Base-by-base conservation (phyloP, 2,888 invertebrate genomes). In the Drosophila barbarae region DNA sequence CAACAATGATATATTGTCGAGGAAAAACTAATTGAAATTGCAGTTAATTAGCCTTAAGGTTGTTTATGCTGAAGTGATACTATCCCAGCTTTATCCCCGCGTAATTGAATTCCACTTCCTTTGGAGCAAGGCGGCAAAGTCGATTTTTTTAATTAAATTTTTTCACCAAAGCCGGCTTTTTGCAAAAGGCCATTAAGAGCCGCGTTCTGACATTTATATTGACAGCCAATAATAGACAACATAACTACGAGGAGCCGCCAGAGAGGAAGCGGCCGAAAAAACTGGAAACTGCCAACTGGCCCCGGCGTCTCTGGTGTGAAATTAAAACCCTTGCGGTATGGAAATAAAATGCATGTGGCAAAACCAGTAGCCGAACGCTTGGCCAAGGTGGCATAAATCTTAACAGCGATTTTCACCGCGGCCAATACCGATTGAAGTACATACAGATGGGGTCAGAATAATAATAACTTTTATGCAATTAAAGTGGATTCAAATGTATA, bases 151-250 rank as follows among this genome's bases (percentile, higher is more conserved):
- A 69, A 69, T 69, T 69, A 69, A 69, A 69, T 61, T 52, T 61
- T 56, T 54, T 61, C 46, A n/a, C 51, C 41, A 42, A 53, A 65
- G 78, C 72, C 74, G 56, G 44, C 63, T 71, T 73, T 73, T 79
- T 3, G 46, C 46, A 57, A 78, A 76, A 81, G 73, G 67, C 85
- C 61, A 73, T 80, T 84, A 83, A 74, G 70, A 71, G 69, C 28
- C 64, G 35, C 54, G 60, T 57, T 79, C 80, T 83, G 85, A 86
- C 86, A 87, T 85, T 84, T 87, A 80, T 85, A 86, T 80, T 84
- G 87, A 87, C 86, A 84, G 79, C 74, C 79, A 77, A 79, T 77
- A 85, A 82, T 79, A 77, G 84, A 81, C 84, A 81, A 85, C 74
- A 87, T 77, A 84, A 82, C 80, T 83, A 79, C 69, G 68, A 56